These are phyloP conservation scores for Amblyopsis rosae DNA, from an alignment of 2,113 vertebrate genomes.

Conservation along the genomic window DNA sequence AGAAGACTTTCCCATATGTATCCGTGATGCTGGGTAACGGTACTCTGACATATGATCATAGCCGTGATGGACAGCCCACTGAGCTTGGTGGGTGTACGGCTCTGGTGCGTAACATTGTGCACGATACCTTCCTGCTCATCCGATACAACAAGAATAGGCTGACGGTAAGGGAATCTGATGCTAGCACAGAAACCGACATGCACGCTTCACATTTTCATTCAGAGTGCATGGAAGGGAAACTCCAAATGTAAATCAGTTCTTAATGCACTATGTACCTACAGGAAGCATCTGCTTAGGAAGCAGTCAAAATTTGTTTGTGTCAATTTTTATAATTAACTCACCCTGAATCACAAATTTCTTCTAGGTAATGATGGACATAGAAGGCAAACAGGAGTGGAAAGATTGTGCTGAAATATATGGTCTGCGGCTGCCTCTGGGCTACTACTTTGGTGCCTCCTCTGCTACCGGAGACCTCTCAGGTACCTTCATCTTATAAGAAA, in stretches of 20 bases:
- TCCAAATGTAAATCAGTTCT: no score
- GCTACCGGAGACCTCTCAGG: slow-evolving; percentile 92
- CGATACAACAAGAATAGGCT: slow-evolving; percentile 87
- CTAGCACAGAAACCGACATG: no score
- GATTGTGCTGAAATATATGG: slow-evolving; percentile 87
- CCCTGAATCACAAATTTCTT: not conserved
- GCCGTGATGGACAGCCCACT: slow-evolving; percentile 83
- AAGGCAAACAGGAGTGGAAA: slow-evolving; percentile 88
- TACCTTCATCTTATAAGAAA: slow-evolving; percentile 41
- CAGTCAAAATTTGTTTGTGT: no score
- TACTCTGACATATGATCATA: slow-evolving; percentile 86
- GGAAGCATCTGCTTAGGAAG: no score
- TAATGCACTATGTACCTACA: no score
- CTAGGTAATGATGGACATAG: slow-evolving; percentile 87
- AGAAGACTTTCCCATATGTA: slow-evolving; percentile 89
- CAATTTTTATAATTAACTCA: not conserved
- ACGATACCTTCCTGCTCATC: slow-evolving; percentile 91
- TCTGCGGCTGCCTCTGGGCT: slow-evolving; percentile 83
- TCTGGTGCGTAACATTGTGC: slow-evolving; percentile 82
- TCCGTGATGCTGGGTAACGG: slow-evolving; percentile 95
- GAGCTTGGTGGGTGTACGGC: slow-evolving; percentile 90
- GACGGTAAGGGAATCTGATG: slow-evolving; percentile 75
- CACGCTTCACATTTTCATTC: no score
- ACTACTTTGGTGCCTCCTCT: slow-evolving; percentile 89
- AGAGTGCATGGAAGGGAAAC: no score